A percentile compares a stretch with the other conserved stretches of the same genome.
Evolutionary conservation across 2,888 invertebrate genomes (phyloP).

Genomic region (Lepidonotus clava): DNA sequence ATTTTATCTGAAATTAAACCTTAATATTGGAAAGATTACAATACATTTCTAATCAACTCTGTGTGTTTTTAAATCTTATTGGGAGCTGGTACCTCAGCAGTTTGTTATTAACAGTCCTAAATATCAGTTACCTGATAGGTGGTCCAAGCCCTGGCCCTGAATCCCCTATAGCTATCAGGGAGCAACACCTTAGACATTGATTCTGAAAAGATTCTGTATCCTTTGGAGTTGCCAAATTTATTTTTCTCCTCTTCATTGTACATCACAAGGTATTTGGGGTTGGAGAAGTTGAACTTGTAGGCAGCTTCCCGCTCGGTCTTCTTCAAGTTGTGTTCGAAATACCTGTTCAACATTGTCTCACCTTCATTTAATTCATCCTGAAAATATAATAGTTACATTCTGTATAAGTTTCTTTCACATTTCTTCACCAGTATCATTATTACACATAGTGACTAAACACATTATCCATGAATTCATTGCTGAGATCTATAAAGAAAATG

Average conservation of each 20-base stretch:
- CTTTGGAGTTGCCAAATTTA: constrained; percentile 68
- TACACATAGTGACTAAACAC: too few relatives aligned
- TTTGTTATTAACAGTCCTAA: too few relatives aligned
- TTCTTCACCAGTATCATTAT: too few relatives aligned
- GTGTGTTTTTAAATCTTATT: too few relatives aligned
- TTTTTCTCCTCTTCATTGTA: constrained; percentile 65
- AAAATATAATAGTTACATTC: too few relatives aligned
- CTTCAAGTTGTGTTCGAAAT: constrained; percentile 63
- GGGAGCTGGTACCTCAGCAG: too few relatives aligned
- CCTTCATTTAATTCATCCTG: neutral
- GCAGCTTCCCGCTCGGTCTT: constrained; percentile 70
- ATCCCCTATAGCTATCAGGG: constrained; percentile 70
- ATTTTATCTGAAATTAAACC: too few relatives aligned
- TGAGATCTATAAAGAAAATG: too few relatives aligned
- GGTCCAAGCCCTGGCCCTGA: constrained; percentile 72
- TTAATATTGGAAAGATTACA: too few relatives aligned
- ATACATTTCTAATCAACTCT: too few relatives aligned
- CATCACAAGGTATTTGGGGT: constrained; percentile 73
- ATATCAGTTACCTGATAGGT: constrained; percentile 54
- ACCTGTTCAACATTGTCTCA: constrained; percentile 30
- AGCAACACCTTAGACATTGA: constrained; percentile 72
- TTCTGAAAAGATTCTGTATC: constrained; percentile 68
- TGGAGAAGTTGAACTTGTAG: constrained; percentile 71
- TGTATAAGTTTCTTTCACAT: too few relatives aligned
- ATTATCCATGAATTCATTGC: too few relatives aligned